phyloP scores from a whole-genome alignment of 2,113 vertebrate genomes.

The Mystacornis crossleyi region DNA sequence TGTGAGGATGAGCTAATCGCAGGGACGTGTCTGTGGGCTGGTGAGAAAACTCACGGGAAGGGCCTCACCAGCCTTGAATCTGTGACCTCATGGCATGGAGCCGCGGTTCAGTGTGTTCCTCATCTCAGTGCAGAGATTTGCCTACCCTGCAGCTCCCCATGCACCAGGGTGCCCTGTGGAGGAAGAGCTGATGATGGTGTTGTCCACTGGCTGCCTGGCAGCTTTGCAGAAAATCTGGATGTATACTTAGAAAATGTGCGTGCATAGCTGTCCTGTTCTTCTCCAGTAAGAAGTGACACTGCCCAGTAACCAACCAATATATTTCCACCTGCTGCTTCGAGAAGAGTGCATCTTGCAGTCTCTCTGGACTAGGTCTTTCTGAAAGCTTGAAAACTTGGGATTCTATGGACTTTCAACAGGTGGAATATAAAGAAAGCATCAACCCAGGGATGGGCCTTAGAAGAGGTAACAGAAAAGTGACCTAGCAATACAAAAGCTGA shows the following conservation, averaged over 20 bases:
- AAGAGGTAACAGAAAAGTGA: background rate
- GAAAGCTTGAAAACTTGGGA: background rate
- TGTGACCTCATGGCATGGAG: background rate
- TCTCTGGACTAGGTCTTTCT: background rate
- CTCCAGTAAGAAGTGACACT: background rate
- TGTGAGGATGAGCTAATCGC: background rate
- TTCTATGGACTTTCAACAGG: background rate
- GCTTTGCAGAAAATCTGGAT: background rate
- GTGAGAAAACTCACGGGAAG: accelerated
- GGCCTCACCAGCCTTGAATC: background rate
- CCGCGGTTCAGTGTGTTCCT: background rate
- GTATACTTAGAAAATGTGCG: background rate
- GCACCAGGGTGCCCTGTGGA: accelerated
- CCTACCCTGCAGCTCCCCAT: background rate
- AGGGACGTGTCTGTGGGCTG: background rate
- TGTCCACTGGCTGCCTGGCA: background rate
- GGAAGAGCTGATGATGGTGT: background rate
- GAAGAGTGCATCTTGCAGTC: background rate
- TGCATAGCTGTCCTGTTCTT: background rate
- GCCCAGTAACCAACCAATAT: background rate
- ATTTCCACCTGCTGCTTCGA: background rate
- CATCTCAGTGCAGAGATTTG: background rate
- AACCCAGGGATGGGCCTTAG: background rate
- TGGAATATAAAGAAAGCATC: background rate
- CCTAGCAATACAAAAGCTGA: background rate